A percentile compares a stretch with the other conserved stretches of the same genome.
Evolutionary conservation across 2,113 vertebrate species (phyloP).

Genomic region (Sander vitreus): DNA sequence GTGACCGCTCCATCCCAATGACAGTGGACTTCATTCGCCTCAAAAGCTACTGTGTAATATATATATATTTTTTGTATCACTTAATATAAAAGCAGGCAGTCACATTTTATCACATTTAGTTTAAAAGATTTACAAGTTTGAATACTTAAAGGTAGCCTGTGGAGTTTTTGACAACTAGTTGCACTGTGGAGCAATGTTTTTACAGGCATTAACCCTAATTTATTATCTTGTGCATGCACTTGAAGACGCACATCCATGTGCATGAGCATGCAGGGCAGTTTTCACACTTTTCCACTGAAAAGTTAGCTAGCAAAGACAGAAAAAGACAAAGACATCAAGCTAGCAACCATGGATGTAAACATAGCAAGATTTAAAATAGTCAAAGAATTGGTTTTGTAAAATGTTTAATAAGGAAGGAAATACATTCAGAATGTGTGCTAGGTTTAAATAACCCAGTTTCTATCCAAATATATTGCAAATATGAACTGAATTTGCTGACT

Average conservation of each 20-base stretch:
- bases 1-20: slow-evolving; percentile 97
- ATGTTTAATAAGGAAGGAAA: neutral
- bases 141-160: neutral
- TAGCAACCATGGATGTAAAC: neutral
- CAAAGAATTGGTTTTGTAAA: neutral
- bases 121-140: neutral
- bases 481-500: neutral
- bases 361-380: neutral
- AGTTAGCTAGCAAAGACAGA: neutral
- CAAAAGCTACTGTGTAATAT: slow-evolving; percentile 98
- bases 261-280: neutral
- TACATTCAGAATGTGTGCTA: neutral
- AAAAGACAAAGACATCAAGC: no score
- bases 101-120: neutral
- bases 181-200: neutral
- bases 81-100: neutral
- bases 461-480: neutral
- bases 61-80: no score
- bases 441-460: neutral
- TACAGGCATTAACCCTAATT: neutral
- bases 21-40: slow-evolving; percentile 99
- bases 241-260: neutral
- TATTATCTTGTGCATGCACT: neutral
- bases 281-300: neutral
- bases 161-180: neutral